Evolutionary conservation across 2,113 vertebrate species (phyloP), one percentile per base, ranked within the genome.

Genomic region (Dolichotis patagonum): DNA sequence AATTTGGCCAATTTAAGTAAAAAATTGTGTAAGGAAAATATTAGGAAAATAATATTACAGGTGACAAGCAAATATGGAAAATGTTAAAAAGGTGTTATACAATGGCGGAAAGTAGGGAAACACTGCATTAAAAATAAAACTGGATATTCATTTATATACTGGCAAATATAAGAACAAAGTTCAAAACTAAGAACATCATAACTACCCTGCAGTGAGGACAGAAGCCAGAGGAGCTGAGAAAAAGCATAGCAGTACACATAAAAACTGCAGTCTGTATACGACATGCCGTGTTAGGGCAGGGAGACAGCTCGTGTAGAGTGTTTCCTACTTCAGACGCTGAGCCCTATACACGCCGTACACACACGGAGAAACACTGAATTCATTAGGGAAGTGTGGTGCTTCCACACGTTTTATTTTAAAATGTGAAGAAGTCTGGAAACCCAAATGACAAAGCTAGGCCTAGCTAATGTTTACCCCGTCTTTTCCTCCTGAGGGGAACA

Each of bases 361-460:
- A 71, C 69, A 71, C 35, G 14, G 54, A 56, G 32, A 3, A 69
- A 22, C 4, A 35, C 63, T 58, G 20, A 84, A 78, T 78, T n/a
- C n/a, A 81, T 69, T 32, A 63, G 67, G 60, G 43, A 49, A 93
- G 30, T n/a, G 22, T 75, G 35, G 14, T 52, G 52, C 56, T 94
- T 96, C 84, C 82, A 88, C 85, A 73, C 24, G 24, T 52, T 88
- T 94, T 91, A 88, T 86, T 90, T 96, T 80, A 94, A 94, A 81
- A 75, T 58, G 1, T 93, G 52, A 89, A 14, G 28, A 91, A 87
- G 22, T 63, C n/a, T 77, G 24, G 88, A 96, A 95, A 94, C 35
- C 16, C 63, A 92, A 86, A 94, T 90, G 43, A 46, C 11, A 14
- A 77, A 7, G 49, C 54, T 0, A 93, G 84, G 52, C 22, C 43